Base-by-base conservation (phyloP, 2,113 vertebrate genomes). In the Vicugna pacos region DNA sequence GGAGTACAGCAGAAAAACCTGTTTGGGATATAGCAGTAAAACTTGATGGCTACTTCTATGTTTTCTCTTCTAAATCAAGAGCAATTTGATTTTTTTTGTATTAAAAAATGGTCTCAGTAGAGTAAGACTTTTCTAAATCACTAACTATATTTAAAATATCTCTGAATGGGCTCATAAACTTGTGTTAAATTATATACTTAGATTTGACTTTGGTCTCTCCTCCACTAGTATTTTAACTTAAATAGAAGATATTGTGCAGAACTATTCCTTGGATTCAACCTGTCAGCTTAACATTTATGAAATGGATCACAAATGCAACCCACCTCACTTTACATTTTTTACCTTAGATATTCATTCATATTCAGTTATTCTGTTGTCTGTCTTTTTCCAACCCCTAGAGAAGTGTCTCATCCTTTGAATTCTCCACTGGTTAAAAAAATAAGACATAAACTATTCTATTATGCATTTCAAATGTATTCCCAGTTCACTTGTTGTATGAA, bases 351-450 rank as follows among this genome's bases (percentile, higher is more conserved):
- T 88, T 96, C 26, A 4, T 82, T 95, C 65, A 24, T 46, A 48
- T 87, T 89, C 14, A 91, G 80, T 93, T 95, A 93, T 91, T 98
- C 86, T 92, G 48, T 92, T 48, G 72, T 96, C 76, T 93, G 20
- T 90, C n/a, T 6, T 32, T 97, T 69, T 60, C 15, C 73, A 93
- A 65, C 85, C 95, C 95, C 60, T 79, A 86, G 38, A 58, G 28
- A 73, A 95, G 4, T 9, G 4, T 58, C 6, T 35, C 30, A 30
- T 75, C 7, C 0, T 81, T 67, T 22, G 80, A 56, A 95, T 87
- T 90, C 17, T 76, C 62, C 19, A 8, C 46, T 88, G 30, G 8
- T 48, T 93, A 50, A 84, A 93, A 69, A 72, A 46, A 72, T n/a
- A 76, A 73, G 42, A 56, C 16, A 83, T 70, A 75, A 89, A 73